phyloP scores from a whole-genome alignment of 2,888 invertebrate genomes.

The Bruchidius siliquastri region DNA sequence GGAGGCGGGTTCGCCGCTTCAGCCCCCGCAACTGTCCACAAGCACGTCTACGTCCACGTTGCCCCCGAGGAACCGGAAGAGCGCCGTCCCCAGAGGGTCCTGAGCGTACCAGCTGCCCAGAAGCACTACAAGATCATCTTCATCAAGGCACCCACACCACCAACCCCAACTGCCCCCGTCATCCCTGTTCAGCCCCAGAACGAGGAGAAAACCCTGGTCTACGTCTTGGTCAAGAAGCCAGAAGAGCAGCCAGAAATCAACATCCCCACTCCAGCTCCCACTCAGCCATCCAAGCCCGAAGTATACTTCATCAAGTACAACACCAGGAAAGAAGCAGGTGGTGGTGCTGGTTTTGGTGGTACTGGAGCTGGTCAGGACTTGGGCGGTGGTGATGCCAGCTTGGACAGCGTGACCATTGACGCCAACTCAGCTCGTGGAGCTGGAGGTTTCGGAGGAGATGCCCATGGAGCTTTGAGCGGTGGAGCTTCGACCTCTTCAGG shows the following conservation, averaged over 20 bases:
- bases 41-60: conserved; percentile 85
- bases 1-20: conserved; percentile 13
- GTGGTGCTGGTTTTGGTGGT: conserved; percentile 13
- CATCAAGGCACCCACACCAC: conserved; percentile 60
- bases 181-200: conserved; percentile 76
- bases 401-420: conserved; percentile 7
- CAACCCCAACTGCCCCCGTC: conserved; percentile 70
- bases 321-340: conserved; percentile 55
- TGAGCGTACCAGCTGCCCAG: conserved; percentile 67
- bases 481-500: conserved; percentile 13
- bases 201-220: conserved; percentile 84
- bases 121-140: conserved; percentile 90
- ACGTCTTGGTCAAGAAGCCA: conserved; percentile 84
- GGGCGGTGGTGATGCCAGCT: conserved; percentile 9
- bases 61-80: conserved; percentile 81
- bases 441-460: conserved; percentile 7
- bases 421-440: conserved; percentile 18
- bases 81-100: conserved; percentile 58
- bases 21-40: conserved; percentile 64
- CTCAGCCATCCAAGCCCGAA: conserved; percentile 83
- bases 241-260: conserved; percentile 78
- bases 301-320: conserved; percentile 86
- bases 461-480: conserved; percentile 3
- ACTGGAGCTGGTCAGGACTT: conserved; percentile 14
- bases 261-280: conserved; percentile 72